Base-by-base conservation (phyloP, 2,888 invertebrate species). In the Drosophila rellima region DNA sequence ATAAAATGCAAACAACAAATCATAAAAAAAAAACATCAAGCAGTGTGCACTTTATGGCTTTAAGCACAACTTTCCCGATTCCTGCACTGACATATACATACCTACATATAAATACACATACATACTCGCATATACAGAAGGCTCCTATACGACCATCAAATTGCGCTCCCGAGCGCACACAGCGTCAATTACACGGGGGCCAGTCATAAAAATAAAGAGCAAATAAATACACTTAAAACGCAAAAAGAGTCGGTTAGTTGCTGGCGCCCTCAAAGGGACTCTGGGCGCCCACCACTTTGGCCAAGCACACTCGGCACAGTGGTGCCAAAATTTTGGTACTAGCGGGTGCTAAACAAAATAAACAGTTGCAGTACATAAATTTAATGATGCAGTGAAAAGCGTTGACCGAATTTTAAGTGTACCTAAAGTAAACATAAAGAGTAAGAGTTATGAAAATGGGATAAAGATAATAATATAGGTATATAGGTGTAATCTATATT, bases 221-320 rank as follows among this genome's bases (percentile, higher is more conserved):
- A 88, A 87, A 88, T 81, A 83, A 83, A 83, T 88, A 83, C 89
- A 83, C 83, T 83, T 88, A 88, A 88, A 88, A 78, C 51, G 64
- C 47, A 42, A 65, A 63, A 62, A 56, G 62, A 68, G 67, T 66
- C 62, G 56, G 76, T 75, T 70, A 59, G 76, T 66, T 64, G 78
- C 13, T 31, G 54, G 45, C 6, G 35, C 18, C 44, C 45, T 37
- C 61, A 31, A 57, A 61, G 37, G 75, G 42, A 57, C 56, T 31
- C 26, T 15, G 52, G 52, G 40, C 40, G 29, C 35, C 44, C 33
- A 57, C 52, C 42, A 35, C 18, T 39, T 8, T 47, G 55, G 40
- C 26, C 66, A 44, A n/a, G n/a, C 39, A 40, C 42, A 8, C n/a
- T 17, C 3, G 29, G 69, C 56, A 68, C 70, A 64, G 57, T 77